Conservation (phyloP, 2,888 invertebrate genomes). For the Druceiella hillmani region DNA sequence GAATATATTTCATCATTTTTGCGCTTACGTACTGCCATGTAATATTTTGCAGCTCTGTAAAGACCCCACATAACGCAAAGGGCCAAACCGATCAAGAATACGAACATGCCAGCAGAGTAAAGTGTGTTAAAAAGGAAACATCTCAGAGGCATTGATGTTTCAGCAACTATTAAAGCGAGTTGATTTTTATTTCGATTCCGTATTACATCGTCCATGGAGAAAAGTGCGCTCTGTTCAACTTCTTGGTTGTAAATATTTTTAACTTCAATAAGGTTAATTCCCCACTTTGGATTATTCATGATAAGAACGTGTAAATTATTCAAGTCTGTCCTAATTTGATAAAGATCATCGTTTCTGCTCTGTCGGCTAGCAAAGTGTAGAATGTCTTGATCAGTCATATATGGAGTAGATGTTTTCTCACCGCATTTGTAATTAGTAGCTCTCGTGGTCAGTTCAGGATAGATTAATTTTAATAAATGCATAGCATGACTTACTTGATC, state of each 20-base stretch:
- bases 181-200: conserved; percentile 47
- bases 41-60: conserved; percentile 41
- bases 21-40: conserved; percentile 42
- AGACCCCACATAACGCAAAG: conserved; percentile 35
- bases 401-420: conserved; percentile 44
- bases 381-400: conserved; percentile 59
- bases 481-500: conserved; percentile 58
- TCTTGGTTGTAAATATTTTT: conserved; percentile 38
- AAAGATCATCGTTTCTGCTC: conserved; percentile 31
- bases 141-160: conserved; percentile 57
- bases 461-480: conserved; percentile 57
- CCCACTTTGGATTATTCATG: conserved; percentile 68
- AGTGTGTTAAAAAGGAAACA: conserved; percentile 57
- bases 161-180: conserved; percentile 51
- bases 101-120: conserved; percentile 44
- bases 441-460: conserved; percentile 56
- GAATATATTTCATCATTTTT: conserved; percentile 56
- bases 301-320: conserved; percentile 64
- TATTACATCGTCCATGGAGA: conserved; percentile 46
- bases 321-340: conserved; percentile 51
- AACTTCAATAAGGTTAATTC: conserved; percentile 53
- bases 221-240: conserved; percentile 33
- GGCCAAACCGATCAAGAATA: conserved; percentile 35
- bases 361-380: conserved; percentile 48
- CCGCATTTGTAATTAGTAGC: conserved; percentile 55